Evolutionary conservation across 2,797 vertebrate genomes (phyloP).

Genomic region (Glyptemys insculpta): DNA sequence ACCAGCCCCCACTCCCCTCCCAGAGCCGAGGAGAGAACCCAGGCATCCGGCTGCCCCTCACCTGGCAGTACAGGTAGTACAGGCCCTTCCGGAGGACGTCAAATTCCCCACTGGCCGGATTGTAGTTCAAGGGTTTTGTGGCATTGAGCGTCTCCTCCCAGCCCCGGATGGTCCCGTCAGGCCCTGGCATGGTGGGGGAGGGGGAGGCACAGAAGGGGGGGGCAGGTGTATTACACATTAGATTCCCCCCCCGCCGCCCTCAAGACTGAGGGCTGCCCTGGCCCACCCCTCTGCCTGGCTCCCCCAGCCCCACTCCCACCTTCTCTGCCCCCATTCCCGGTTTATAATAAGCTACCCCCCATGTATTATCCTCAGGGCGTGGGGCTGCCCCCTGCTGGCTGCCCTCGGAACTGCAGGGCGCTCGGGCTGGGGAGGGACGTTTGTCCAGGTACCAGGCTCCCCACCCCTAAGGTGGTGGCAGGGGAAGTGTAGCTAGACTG

Average conservation of each 20-base stretch:
- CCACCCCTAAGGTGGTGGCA: too few species aligned
- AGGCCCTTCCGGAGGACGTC: constrained; percentile 87
- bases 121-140: constrained; percentile 89
- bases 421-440: too few species aligned
- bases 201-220: background rate
- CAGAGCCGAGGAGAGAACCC: background rate
- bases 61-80: constrained; percentile 95
- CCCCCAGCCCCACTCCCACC: too few species aligned
- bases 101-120: constrained; percentile 87
- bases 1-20: background rate
- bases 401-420: background rate
- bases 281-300: too few species aligned
- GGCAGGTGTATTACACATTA: background rate
- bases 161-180: constrained; percentile 89
- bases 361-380: too few species aligned
- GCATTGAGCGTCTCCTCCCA: constrained; percentile 92
- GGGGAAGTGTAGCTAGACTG: too few species aligned
- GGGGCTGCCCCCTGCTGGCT: background rate
- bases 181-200: constrained; percentile 67
- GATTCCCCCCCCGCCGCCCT: background rate
- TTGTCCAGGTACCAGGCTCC: too few species aligned
- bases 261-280: too few species aligned
- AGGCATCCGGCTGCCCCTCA: constrained; percentile 68
- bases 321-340: too few species aligned
- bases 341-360: too few species aligned